These are phyloP conservation scores for Chanos chanos DNA, from an alignment of 2,797 vertebrate genomes.

Conservation along the genomic window DNA sequence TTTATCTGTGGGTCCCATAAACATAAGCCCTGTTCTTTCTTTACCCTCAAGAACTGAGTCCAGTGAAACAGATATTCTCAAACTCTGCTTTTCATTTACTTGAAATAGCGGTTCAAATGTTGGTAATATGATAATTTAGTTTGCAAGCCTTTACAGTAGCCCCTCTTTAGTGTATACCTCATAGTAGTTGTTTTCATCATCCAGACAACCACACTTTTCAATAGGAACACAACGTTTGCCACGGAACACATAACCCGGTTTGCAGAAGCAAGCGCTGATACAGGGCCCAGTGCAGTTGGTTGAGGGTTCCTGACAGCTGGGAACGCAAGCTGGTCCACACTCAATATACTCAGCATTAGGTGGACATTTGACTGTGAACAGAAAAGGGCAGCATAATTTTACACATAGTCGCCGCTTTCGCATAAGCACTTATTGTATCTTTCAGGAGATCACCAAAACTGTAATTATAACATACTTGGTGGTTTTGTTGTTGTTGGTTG, in stretches of 20 bases:
- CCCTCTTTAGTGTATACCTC: conserved; percentile 65
- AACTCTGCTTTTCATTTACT: too few species aligned
- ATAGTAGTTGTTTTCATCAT: conserved; percentile 68
- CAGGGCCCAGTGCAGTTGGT: conserved; percentile 68
- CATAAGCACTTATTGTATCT: too few species aligned
- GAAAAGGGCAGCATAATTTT: background rate
- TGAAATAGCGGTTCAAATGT: too few species aligned
- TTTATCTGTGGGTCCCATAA: too few species aligned
- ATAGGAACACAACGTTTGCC: conserved; percentile 61
- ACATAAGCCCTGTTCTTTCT: too few species aligned
- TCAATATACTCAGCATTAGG: conserved; percentile 64
- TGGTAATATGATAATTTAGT: too few species aligned
- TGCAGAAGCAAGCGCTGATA: conserved; percentile 70
- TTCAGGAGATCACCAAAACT: background rate
- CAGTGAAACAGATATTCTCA: too few species aligned
- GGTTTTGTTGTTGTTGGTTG: conserved; percentile 24
- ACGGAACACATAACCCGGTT: conserved; percentile 73
- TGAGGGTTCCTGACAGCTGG: conserved; percentile 67
- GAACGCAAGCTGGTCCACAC: conserved; percentile 73
- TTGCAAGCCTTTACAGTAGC: too few species aligned
- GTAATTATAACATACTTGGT: conserved; percentile 27
- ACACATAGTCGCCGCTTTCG: too few species aligned
- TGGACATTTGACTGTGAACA: conserved; percentile 60
- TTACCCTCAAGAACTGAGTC: background rate
- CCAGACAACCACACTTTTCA: conserved; percentile 70